A percentile compares a stretch with the other conserved stretches of the same genome.
Conservation (phyloP, 2,888 invertebrate species). For the Xestia xanthographa region DNA sequence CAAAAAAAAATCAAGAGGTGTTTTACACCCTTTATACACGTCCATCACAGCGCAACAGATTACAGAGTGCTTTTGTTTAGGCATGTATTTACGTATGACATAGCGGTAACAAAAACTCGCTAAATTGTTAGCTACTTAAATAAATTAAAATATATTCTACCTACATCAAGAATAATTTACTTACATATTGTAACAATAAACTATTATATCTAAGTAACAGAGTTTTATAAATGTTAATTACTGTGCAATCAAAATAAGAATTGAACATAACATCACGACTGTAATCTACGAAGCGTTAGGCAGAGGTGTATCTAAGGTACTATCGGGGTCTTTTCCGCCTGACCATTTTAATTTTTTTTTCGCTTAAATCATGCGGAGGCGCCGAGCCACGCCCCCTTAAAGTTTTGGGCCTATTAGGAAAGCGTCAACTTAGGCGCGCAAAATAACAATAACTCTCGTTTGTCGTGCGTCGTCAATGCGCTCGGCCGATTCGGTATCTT, state of each 20-base stretch:
- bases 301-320: neutral
- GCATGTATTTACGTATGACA: neutral
- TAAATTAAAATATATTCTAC: constrained; percentile 1
- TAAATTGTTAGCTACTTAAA: neutral
- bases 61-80: neutral
- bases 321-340: too few relatives aligned
- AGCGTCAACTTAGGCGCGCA: too few relatives aligned
- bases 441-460: too few relatives aligned
- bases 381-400: too few relatives aligned
- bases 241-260: neutral
- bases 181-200: constrained; percentile 4
- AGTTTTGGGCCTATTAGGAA: too few relatives aligned
- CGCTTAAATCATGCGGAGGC: too few relatives aligned
- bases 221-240: neutral
- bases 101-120: neutral
- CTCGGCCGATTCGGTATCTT: too few relatives aligned
- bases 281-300: neutral
- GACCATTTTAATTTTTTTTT: too few relatives aligned
- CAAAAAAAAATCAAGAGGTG: too few relatives aligned
- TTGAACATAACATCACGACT: neutral
- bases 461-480: too few relatives aligned
- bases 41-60: neutral
- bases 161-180: constrained; percentile 24
- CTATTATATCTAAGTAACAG: constrained; percentile 8
- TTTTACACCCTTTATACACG: too few relatives aligned